phyloP scores from a whole-genome alignment of 2,113 vertebrate genomes.

The Dicrurus megarhynchus region DNA sequence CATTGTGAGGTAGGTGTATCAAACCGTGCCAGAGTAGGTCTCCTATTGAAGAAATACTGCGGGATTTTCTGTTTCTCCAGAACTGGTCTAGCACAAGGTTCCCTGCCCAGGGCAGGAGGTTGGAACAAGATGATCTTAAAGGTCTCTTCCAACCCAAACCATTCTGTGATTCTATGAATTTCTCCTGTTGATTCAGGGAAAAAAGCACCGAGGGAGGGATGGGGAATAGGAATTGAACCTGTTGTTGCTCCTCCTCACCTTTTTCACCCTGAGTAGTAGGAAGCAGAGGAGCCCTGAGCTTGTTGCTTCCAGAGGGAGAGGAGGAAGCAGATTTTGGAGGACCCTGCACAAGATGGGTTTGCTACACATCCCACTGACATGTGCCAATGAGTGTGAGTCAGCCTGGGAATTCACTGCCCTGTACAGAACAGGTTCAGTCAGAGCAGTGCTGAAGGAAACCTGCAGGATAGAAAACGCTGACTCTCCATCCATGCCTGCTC shows the following conservation, averaged over 20 bases:
- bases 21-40: neutral
- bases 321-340: neutral
- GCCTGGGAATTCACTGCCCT: neutral
- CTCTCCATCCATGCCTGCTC: rapidly evolving
- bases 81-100: neutral
- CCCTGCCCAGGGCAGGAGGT: neutral
- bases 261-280: neutral
- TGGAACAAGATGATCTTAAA: neutral
- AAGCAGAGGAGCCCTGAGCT: neutral
- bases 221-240: neutral
- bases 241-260: neutral
- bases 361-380: neutral
- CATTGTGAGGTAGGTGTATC: neutral
- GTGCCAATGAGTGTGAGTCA: neutral
- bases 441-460: neutral
- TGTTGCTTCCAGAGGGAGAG: neutral
- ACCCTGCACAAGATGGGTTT: neutral
- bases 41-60: neutral
- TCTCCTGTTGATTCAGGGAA: neutral
- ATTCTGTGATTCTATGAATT: neutral
- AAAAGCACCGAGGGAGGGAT: neutral
- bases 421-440: neutral
- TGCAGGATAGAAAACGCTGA: rapidly evolving
- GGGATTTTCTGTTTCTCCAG: neutral
- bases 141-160: neutral